Conservation (phyloP, 1,140 invertebrate genomes). For the Laupala kohalensis region DNA sequence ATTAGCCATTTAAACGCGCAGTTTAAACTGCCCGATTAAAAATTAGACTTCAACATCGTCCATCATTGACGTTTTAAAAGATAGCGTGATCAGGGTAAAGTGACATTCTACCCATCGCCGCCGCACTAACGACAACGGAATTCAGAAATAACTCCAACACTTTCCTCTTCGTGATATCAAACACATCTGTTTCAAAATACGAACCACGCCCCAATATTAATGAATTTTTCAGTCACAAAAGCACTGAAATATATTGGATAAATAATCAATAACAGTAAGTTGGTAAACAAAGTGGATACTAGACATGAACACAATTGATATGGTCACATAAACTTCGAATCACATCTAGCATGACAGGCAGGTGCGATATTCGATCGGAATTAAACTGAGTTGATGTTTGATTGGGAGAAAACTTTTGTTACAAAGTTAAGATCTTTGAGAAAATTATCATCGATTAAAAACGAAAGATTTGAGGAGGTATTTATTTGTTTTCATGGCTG, state of each 20-base stretch:
- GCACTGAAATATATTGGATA: background rate
- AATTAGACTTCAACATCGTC: background rate
- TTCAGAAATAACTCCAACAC: background rate
- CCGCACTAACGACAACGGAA: background rate
- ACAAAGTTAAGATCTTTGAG: background rate
- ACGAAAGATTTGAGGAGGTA: background rate
- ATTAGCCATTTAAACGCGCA: background rate
- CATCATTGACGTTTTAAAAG: background rate
- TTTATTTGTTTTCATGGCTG: background rate
- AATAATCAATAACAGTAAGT: background rate
- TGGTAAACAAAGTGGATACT: background rate
- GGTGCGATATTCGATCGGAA: too few species aligned
- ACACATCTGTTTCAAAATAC: background rate
- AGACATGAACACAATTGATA: background rate
- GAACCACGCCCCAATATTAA: background rate
- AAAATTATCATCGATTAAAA: background rate
- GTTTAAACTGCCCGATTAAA: background rate
- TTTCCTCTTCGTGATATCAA: background rate
- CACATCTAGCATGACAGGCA: too few species aligned
- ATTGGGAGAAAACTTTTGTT: background rate
- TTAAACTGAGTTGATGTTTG: too few species aligned
- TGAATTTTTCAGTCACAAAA: background rate
- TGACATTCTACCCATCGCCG: background rate
- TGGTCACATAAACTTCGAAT: too few species aligned
- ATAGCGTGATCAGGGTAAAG: background rate